Evolutionary conservation across 2,888 invertebrate genomes (phyloP).

Genomic region (Noctua fimbriata): DNA sequence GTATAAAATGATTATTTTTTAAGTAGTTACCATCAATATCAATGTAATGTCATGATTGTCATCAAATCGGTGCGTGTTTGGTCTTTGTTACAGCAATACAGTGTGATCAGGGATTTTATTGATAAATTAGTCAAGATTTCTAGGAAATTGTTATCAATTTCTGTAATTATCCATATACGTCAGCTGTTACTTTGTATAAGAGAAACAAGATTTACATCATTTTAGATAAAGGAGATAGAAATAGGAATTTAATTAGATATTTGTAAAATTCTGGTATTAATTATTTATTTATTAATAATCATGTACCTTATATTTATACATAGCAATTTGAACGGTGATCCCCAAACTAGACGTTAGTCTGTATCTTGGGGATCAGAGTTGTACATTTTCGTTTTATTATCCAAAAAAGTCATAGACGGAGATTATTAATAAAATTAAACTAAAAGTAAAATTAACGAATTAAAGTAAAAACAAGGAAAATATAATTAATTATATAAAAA

Average conservation of each 20-base stretch:
- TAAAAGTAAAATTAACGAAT: too few relatives aligned
- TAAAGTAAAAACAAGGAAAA: too few relatives aligned
- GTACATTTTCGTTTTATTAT: too few relatives aligned
- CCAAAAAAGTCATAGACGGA: too few relatives aligned
- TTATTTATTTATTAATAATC: too few relatives aligned
- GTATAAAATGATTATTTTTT: neutral
- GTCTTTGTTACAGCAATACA: conserved; percentile 3
- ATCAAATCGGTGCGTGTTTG: conserved; percentile 25
- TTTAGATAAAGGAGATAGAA: conserved; percentile 10
- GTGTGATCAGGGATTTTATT: conserved; percentile 5
- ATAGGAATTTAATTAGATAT: neutral
- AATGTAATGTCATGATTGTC: conserved; percentile 11
- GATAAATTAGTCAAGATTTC: conserved; percentile 18
- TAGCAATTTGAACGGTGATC: too few relatives aligned
- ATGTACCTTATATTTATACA: too few relatives aligned
- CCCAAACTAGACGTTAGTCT: too few relatives aligned
- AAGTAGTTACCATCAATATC: neutral
- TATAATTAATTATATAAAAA: too few relatives aligned
- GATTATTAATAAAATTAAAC: too few relatives aligned
- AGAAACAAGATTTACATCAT: neutral
- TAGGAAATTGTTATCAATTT: conserved; percentile 15
- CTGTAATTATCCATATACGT: conserved; percentile 4
- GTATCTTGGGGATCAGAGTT: too few relatives aligned
- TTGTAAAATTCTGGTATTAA: too few relatives aligned
- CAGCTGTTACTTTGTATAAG: conserved; percentile 2